phyloP scores from a whole-genome alignment of 2,888 invertebrate genomes.

The Eulithis testata region DNA sequence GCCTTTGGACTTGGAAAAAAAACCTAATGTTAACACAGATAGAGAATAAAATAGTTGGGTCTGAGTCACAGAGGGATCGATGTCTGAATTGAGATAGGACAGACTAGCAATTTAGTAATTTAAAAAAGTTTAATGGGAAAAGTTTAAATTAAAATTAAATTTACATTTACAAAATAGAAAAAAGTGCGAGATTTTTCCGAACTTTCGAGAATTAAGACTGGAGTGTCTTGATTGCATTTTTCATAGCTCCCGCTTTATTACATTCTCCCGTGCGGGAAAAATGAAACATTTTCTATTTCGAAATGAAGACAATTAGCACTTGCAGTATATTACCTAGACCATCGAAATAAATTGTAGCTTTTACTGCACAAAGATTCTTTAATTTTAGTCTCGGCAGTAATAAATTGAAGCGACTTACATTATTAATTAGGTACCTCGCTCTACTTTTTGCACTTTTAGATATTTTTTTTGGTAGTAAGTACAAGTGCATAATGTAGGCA shows the following conservation, averaged over 20 bases:
- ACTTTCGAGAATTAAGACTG: conserved; percentile 16
- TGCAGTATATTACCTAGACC: not conserved
- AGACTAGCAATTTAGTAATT: conserved; percentile 4
- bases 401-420: not conserved
- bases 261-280: conserved; percentile 14
- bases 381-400: not conserved
- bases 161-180: not conserved
- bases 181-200: conserved; percentile 6
- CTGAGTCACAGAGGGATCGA: too few species aligned
- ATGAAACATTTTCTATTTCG: conserved; percentile 10
- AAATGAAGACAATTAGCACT: conserved; percentile 13
- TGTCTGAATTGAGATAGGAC: not conserved
- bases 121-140: conserved; percentile 8
- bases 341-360: not conserved
- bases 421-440: not conserved
- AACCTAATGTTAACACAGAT: too few species aligned
- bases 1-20: too few species aligned
- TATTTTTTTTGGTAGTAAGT: too few species aligned
- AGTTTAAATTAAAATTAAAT: not conserved
- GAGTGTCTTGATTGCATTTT: conserved; percentile 22
- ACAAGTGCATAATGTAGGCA: too few species aligned
- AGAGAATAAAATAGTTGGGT: too few species aligned
- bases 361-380: not conserved
- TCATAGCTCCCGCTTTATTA: conserved; percentile 9
- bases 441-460: too few species aligned